Conservation (phyloP, 2,888 invertebrate species). For the Acleris holmiana region DNA sequence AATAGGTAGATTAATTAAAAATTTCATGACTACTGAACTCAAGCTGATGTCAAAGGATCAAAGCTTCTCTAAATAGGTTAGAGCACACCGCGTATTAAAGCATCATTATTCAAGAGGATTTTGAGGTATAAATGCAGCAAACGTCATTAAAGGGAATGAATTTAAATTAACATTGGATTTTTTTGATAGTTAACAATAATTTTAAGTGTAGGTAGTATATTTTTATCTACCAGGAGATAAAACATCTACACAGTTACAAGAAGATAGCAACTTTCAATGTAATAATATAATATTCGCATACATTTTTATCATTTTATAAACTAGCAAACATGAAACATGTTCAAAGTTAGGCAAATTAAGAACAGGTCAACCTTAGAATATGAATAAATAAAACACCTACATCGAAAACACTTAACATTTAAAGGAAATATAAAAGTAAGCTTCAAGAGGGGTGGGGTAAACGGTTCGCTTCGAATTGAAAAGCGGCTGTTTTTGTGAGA, state of each 20-base stretch:
- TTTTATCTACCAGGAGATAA: too few relatives aligned
- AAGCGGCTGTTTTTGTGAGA: constrained; percentile 54
- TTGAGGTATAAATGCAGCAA: constrained; percentile 6
- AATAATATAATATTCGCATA: too few relatives aligned
- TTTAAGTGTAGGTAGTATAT: too few relatives aligned
- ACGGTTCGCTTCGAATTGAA: constrained; percentile 68
- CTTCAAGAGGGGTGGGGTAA: constrained; percentile 54
- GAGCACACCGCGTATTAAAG: neutral
- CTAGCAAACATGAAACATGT: neutral
- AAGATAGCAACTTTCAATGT: too few relatives aligned
- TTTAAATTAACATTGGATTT: neutral
- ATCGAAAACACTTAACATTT: constrained; percentile 40
- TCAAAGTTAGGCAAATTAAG: constrained; percentile 9
- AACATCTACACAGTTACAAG: too few relatives aligned
- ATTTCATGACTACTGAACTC: constrained; percentile 28
- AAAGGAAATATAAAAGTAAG: constrained; percentile 52
- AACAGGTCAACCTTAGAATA: constrained; percentile 17
- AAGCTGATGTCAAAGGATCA: constrained; percentile 23
- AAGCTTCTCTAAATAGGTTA: constrained; percentile 19
- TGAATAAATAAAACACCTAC: constrained; percentile 26
- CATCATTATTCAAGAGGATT: constrained; percentile 20
- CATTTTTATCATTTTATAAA: neutral
- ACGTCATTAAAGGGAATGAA: neutral
- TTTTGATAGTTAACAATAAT: too few relatives aligned
- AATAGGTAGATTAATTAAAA: constrained; percentile 36